Base-by-base conservation (phyloP, 2,888 invertebrate genomes). In the Macaria liturata region DNA sequence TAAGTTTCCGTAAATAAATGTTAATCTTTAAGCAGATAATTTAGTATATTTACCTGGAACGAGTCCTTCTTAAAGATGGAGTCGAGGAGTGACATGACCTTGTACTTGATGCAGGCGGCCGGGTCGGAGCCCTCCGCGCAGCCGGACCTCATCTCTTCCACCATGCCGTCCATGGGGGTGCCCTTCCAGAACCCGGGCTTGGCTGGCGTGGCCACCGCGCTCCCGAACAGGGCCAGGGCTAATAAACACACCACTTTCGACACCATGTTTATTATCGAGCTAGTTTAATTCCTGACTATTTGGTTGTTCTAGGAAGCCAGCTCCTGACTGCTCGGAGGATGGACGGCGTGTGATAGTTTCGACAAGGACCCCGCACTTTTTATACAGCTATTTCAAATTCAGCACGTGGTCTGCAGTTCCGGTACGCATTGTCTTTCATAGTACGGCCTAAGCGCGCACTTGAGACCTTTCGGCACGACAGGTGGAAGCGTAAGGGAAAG, bases 101-200 rank as follows among this genome's bases (percentile, higher is more conserved):
- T 96, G 92, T 94, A 95, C 85, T 97, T 96, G 86, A 97, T 94
- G 88, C 97, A 97, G 66, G 96, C 95, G 57, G 96, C 93, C 30
- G 95, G 95, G 81, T 96, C 96, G 70, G 95, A 95, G 70, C 95
- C 95, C 71, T 94, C 94, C 44, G 94, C 93, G 83, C 97, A 97
- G 76, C 95, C 94, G 56, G 93, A 93, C 76, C 95, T 94, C 93
- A 96, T 95, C 84, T 96, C 95, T 75, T 95, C 95, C 49, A 96
- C 94, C 88, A 95, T 93, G 54, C 93, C 91, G 74, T 96, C 95
- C 93, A 96, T 93, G 69, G 94, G 93, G 9, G 95, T 94, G 62
- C 94, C 94, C 73, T 95, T 95, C 95, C 95, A 95, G 83, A 94
- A 94, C 50, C 93, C 94, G 62, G 93, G 90, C 75, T 94, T 94